A percentile compares a stretch with the other conserved stretches of the same genome.
phyloP scores from a whole-genome alignment of 2,888 invertebrate species.

The Papilio protenor region DNA sequence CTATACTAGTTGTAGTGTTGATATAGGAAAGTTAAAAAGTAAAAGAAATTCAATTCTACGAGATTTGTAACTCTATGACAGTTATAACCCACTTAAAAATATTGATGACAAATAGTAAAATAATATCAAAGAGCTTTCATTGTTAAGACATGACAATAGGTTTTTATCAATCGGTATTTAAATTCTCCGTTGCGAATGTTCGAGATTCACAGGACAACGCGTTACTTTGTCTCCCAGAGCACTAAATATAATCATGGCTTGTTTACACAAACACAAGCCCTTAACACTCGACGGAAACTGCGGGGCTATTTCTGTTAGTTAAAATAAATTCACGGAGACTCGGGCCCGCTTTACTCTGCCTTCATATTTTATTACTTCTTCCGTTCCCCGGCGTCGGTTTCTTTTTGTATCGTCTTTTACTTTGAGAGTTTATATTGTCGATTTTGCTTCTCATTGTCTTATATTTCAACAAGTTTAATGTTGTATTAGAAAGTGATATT shows the following conservation, averaged over 20 bases:
- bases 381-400: constrained; percentile 50
- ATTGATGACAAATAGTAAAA: no score
- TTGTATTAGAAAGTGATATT: not conserved
- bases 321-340: constrained; percentile 56
- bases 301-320: constrained; percentile 57
- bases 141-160: no score
- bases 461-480: not conserved
- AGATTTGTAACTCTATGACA: not conserved
- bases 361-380: constrained; percentile 58
- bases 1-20: not conserved
- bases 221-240: constrained; percentile 27
- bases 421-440: constrained; percentile 15
- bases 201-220: constrained; percentile 16
- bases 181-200: constrained; percentile 5
- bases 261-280: constrained; percentile 46
- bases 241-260: constrained; percentile 41
- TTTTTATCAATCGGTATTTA: not conserved
- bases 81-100: not conserved
- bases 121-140: no score
- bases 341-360: constrained; percentile 52
- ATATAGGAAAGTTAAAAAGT: not conserved
- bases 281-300: constrained; percentile 54
- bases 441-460: not conserved
- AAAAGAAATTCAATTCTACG: not conserved
- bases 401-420: constrained; percentile 17